Base-by-base conservation (phyloP, 92 coral and sea anemone genomes). In the Bergia sp. region DNA sequence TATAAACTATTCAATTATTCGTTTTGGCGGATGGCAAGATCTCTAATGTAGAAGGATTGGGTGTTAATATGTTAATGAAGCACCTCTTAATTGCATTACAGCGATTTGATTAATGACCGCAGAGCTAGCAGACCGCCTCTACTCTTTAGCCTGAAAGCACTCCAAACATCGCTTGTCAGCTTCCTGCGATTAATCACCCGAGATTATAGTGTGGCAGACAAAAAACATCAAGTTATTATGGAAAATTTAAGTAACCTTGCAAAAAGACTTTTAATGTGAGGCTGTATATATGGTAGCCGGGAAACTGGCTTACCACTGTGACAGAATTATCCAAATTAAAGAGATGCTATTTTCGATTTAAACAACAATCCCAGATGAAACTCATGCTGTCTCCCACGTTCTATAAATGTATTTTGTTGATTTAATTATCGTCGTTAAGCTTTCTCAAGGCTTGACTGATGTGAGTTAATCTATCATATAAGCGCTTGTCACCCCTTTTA, bases 41-140 rank as follows among this genome's bases (percentile, higher is more conserved):
- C 79, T 13, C 79, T 23, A 76, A 44, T 39, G 79, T 76, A 81
- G 72, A 81, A 57, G 73, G 76, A 82, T 82, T 82, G 86, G 86
- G 86, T 82, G 82, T 21, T 78, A 78, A 78, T 78, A 78, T 78
- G 86, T 21, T 82, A 82, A 82, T 82, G 57, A 61, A 82, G 86
- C 44, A 82, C 50, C 36, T 65, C 23, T 21, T 61, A 82, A 82
- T 82, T 82, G 73, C 74, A 82, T 82, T 82, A 82, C 75, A 20
- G 74, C 76, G 86, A 65, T 64, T 82, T 82, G 86, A 82, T 64
- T 82, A 82, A 61, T 66, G 55, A n/a, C 53, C 82, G 43, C 82
- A 79, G 40, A 16, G 76, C n/a, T 65, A 10, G n/a, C 45, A 40
- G 86, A 29, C 73, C 76, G 49, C 55, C 74, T 21, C 74, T 42